phyloP scores from a whole-genome alignment of 2,113 vertebrate genomes.

The Ptilorrhoa leucosticta region DNA sequence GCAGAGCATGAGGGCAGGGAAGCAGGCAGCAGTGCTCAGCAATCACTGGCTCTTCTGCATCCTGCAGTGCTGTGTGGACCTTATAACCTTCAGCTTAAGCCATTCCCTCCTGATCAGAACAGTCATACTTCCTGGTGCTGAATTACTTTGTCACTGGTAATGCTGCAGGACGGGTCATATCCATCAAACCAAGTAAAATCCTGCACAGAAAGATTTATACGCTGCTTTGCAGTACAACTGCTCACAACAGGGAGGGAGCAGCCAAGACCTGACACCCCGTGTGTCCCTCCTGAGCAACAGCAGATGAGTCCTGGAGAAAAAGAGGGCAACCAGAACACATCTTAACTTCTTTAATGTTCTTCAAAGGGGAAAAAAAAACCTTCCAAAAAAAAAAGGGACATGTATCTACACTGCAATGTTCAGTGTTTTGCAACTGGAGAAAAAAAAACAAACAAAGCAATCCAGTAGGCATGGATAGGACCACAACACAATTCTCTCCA shows the following conservation, averaged over 20 bases:
- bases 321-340: background rate
- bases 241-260: background rate
- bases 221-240: background rate
- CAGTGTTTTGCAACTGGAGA: background rate
- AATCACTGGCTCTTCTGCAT: background rate
- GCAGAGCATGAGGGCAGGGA: background rate
- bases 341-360: background rate
- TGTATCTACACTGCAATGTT: background rate
- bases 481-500: background rate
- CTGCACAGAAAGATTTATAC: background rate
- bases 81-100: background rate
- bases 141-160: background rate
- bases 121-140: background rate
- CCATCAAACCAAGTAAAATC: background rate
- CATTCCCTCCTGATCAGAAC: background rate
- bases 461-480: background rate
- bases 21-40: background rate
- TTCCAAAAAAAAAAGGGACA: no score
- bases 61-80: background rate
- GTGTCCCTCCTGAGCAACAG: background rate
- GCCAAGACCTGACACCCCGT: background rate
- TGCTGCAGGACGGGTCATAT: background rate
- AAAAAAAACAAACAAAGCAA: background rate
- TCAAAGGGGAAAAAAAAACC: background rate
- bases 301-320: background rate